Evolutionary conservation across 1,140 invertebrate species (phyloP), one percentile per base, ranked within the genome.

Genomic region (Periplaneta americana): DNA sequence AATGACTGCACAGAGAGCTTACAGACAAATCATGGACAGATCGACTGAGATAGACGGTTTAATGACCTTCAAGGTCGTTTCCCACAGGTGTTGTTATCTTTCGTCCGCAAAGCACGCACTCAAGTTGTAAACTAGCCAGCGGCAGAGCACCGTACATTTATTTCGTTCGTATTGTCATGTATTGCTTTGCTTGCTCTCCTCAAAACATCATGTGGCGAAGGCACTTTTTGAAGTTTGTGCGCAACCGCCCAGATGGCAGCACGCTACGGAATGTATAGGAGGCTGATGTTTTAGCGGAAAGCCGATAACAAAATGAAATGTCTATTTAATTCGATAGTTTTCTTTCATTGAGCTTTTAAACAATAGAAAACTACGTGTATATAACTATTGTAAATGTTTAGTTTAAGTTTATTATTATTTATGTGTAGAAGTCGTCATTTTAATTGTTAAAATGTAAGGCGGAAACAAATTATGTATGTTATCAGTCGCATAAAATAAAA

Each of bases 61-160:
- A 37, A 78, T 36, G 76, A 78, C 76, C 76, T 78, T 78, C 35
- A 78, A 78, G 76, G 76, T 78, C 76, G 76, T 78, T 36, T 78
- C 22, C 36, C 76, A 78, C 76, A 78, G 76, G 75, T 77, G 32
- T 66, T 57, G 22, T 57, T 28, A 66, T 66, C 48, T 66, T n/a
- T 11, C 8, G 0, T 28, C 11, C 48, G n/a, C 48, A 66, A 66
- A 66, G 48, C 48, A 28, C 22, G 48, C 48, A 28, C 22, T 11
- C 6, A 9, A 48, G 39, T 48, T 66, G 15, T 66, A 28, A 28
- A 66, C 22, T n/a, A 66, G 22, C 48, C n/a, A 66, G n/a, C 2
- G 28, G 6, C 48, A 48, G 28, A 48, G 22, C 0, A 66, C 0
- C 48, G 22, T 11, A 28, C 48, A n/a, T 48, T 48, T 28, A 28